Conservation (phyloP, 2,888 invertebrate genomes). For the Ectemnius continuus region DNA sequence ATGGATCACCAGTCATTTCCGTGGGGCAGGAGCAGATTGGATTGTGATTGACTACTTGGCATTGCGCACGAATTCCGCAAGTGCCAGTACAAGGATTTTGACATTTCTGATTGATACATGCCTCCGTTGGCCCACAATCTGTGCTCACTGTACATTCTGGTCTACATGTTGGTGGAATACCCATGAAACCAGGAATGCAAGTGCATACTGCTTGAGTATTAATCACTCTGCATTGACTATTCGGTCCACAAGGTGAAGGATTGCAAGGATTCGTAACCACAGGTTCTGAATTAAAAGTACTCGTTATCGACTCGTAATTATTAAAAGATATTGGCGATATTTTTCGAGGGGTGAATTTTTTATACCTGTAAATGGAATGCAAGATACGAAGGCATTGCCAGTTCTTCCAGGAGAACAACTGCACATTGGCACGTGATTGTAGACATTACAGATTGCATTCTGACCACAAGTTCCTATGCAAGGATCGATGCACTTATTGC, state of each 20-base stretch:
- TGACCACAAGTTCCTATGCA: constrained; percentile 86
- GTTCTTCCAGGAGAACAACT: constrained; percentile 74
- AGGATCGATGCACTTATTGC: constrained; percentile 88
- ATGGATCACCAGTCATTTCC: constrained; percentile 82
- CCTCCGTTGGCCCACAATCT: constrained; percentile 82
- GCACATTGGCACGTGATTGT: constrained; percentile 78
- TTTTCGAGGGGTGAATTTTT: constrained; percentile 73
- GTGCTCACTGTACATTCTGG: constrained; percentile 85
- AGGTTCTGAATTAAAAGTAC: constrained; percentile 14
- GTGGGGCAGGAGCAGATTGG: constrained; percentile 83
- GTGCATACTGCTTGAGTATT: constrained; percentile 83
- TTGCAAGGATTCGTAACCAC: constrained; percentile 78
- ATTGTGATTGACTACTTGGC: constrained; percentile 83
- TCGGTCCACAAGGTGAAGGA: constrained; percentile 85
- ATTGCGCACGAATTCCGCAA: constrained; percentile 81
- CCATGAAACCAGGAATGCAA: constrained; percentile 83
- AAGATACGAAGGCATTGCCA: constrained; percentile 81
- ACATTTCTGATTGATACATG: constrained; percentile 85
- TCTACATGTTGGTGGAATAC: constrained; percentile 84
- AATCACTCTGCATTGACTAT: constrained; percentile 83
- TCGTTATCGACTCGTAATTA: too few species aligned
- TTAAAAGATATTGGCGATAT: neutral
- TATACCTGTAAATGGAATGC: constrained; percentile 80
- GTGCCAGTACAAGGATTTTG: constrained; percentile 81
- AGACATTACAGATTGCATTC: constrained; percentile 78